Evolutionary conservation across 2,888 invertebrate genomes (phyloP), one percentile per base, ranked within the genome.

Genomic region (Crioceris asparagi): DNA sequence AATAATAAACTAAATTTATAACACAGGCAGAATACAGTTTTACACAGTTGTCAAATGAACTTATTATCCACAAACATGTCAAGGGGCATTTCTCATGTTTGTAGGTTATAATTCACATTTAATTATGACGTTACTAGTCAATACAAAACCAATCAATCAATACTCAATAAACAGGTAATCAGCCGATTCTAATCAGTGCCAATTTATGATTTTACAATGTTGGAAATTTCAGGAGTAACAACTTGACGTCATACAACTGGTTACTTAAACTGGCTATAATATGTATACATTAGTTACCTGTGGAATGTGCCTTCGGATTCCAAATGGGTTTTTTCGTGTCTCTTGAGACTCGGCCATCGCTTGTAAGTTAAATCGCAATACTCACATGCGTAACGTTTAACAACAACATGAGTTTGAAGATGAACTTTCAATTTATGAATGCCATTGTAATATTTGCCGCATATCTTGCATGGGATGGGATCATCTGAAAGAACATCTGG

Each of bases 341-440:
- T 39, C 19, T 45, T 45, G 3, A 43, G 40, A 32, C 40, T 39
- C 3, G 42, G 40, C 44, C 46, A 40, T 31, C 42, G 35, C 23
- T 44, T 39, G 32, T 42, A 46, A 1, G 46, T 46, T 36, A 46
- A 31, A 25, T 44, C 41, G 21, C 46, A 46, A 33, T 36, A 46
- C 26, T 44, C 39, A 23, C 46, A 46, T n/a, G 32, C 31, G 31
- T 40, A 46, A 30, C 46, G 34, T 33, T 39, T 44, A 6, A 46
- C 46, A 4, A 44, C 41, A 8, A 44, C 35, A 27, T 46, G 46
- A n/a, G 44, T 44, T 17, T 44, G 40, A 15, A 46, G 32, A 21
- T 46, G 46, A 15, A 44, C 37, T 19, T 44, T 46, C 23, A 46
- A 30, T 32, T 40, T 44, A 18, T 40, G 32, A 17, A 46, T 39